Evolutionary conservation across 2,113 vertebrate species (phyloP).

Genomic region (Ammodytes dubius): DNA sequence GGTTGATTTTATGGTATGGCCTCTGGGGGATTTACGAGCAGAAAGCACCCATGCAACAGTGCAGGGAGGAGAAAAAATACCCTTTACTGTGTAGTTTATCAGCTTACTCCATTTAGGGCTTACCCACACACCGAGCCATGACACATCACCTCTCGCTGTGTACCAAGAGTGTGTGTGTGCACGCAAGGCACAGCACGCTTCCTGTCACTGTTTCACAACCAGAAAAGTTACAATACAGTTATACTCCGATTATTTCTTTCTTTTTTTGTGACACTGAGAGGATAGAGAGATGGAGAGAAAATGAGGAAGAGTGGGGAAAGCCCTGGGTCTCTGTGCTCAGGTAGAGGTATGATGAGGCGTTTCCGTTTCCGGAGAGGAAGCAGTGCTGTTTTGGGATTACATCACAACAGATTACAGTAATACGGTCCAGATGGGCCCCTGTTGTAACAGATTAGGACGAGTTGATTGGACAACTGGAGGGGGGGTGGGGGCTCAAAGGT

Average conservation of each 20-base stretch:
- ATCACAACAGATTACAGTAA: constrained; percentile 81
- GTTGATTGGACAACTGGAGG: constrained; percentile 75
- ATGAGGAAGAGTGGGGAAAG: constrained; percentile 31
- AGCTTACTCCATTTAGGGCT: constrained; percentile 35
- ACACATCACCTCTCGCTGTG: constrained; percentile 48
- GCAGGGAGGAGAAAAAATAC: neutral
- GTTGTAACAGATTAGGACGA: constrained; percentile 77
- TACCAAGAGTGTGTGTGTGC: neutral
- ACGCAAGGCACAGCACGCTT: constrained; percentile 25
- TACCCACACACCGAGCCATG: constrained; percentile 39
- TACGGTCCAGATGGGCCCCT: constrained; percentile 77
- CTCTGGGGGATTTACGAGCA: constrained; percentile 44
- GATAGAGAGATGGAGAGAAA: neutral
- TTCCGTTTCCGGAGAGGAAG: constrained; percentile 44
- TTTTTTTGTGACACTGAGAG: constrained; percentile 1
- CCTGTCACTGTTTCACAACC: constrained; percentile 60
- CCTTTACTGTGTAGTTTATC: constrained; percentile 27
- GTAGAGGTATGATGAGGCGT: constrained; percentile 14
- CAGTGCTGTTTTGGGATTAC: constrained; percentile 76
- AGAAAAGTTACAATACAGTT: neutral
- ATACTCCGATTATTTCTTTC: neutral
- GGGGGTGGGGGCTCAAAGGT: constrained; percentile 48
- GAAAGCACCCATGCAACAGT: constrained; percentile 29
- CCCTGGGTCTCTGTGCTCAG: constrained; percentile 49
- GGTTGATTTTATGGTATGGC: constrained; percentile 45